Evolutionary conservation across 2,797 vertebrate genomes (phyloP), one percentile per base, ranked within the genome.

Genomic region (Chaenodraco wilsoni): DNA sequence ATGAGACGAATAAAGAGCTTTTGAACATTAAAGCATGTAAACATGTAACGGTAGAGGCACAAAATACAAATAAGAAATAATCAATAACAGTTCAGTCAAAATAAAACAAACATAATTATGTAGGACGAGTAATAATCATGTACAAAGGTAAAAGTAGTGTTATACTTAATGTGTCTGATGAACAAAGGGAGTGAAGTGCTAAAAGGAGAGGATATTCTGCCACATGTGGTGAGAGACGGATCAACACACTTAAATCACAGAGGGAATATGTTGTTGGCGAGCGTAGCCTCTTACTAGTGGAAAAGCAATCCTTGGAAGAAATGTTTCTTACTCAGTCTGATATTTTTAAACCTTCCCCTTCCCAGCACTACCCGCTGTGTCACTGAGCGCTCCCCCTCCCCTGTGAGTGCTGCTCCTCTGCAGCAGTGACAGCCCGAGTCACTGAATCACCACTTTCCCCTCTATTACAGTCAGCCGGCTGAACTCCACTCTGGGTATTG

Each of bases 401-500:
- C 14, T 48, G 62, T 75, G 69, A 51, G 52, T 5, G 52, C 74
- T 56, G 70, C 64, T 63, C 37, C 1, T 31, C 76, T 72, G 54
- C 75, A 82, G 76, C 31, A 14, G 84, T 65, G 72, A 69, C 44
- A 72, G 75, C 76, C 66, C 37, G 7, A 70, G 73, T 68, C 76
- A 68, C 79, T 69, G 62, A 84, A 81, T 72, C 84, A 52, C 64
- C 84, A 64, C 73, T 81, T 80, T 92, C 79, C 84, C 84, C 83
- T 88, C 86, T 73, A 68, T 84, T 85, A 84, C 79, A 79, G 79
- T 83, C 79, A 72, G 76, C 64, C 40, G 48, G 74, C 83, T 86
- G 65, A 85, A 88, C 71, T 72, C 66, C 68, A 78, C 82, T 81
- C 78, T 78, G 74, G 60, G 83, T 86, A 84, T 87, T 90, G 87